Base-by-base conservation (phyloP, 2,113 vertebrate species). In the Coptodon rendalli region DNA sequence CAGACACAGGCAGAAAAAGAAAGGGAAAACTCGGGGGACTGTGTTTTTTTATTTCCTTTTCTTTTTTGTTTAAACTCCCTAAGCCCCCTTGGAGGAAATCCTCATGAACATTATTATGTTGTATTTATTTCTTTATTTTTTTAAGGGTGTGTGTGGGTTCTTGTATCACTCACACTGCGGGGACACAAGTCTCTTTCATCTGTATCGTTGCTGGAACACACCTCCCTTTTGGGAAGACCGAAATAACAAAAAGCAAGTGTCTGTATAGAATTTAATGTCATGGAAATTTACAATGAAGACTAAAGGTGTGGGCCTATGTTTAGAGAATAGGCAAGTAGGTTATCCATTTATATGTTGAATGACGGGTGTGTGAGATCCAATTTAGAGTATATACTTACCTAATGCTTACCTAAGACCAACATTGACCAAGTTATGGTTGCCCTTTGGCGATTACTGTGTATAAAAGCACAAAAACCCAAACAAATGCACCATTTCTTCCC, bases 1-100 rank as follows among this genome's bases (percentile, higher is more conserved):
- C 52, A 85, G 66, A 84, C 57, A 82, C 83, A 90, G 84, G 56
- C 24, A 54, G 27, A 52, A 52, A 45, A 82, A 82, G 63, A 45
- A 9, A 16, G 31, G 61, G 82, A 89, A 88, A 88, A 91, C 88
- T 84, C 84, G 17, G 34, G 88, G 89, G 89, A 91, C 24, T 88
- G 6, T n/a, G 4, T n/a, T 78, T 78, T 78, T 52, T 34, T 45
- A n/a, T 78, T 78, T 52, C 45, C 27, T 78, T 78, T 52, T 52
- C 27, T 78, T n/a, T 76, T 52, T 78, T 78, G 79, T 89, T 89
- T 86, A 88, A 85, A 81, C 27, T 86, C 56, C 13, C 34, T 80
- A 29, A 91, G 54, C 40, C 86, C 63, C 19, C 29, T 12, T 31
- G 11, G 22, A 87, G 85, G 29, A 85, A 87, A 50, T 40, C n/a